Conservation (phyloP, 2,797 vertebrate species). For the Molossus molossus region DNA sequence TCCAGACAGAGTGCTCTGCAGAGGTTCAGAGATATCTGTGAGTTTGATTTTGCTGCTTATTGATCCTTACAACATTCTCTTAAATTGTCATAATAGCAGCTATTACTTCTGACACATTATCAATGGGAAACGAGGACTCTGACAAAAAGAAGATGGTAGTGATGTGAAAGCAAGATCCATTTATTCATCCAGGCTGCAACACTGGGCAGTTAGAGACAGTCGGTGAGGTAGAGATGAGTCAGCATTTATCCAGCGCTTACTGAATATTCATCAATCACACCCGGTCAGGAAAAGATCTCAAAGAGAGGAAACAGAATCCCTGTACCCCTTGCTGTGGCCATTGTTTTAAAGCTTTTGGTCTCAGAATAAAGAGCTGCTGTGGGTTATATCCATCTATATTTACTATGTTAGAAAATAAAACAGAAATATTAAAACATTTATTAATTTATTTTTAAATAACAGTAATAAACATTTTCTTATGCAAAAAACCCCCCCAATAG, state of each 20-base stretch:
- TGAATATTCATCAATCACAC: neutral
- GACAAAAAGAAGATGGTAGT: neutral
- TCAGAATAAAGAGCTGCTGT: neutral
- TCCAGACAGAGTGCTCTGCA: neutral
- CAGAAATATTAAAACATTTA: neutral
- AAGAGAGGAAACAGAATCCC: neutral
- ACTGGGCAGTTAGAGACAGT: neutral
- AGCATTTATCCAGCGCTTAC: neutral
- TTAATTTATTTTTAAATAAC: conserved; percentile 27
- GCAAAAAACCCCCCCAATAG: neutral
- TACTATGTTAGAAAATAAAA: conserved; percentile 18
- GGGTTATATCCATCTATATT: neutral
- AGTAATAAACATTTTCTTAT: conserved; percentile 15
- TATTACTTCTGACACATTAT: conserved; percentile 63
- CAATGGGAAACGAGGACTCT: conserved; percentile 18
- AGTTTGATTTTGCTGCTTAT: conserved; percentile 46
- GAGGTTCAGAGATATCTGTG: neutral
- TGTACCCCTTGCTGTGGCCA: neutral
- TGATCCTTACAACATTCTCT: conserved; percentile 28
- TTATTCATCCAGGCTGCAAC: neutral
- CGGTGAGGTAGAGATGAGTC: neutral
- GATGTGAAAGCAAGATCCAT: neutral
- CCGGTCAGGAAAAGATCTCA: neutral
- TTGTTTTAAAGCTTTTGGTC: neutral
- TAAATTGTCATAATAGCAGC: conserved; percentile 40